Percentiles rank a stretch among this genome's conserved stretches.
These are phyloP conservation scores for Poeciliopsis turneri DNA, from an alignment of 2,797 vertebrate species.

Conservation along the genomic window DNA sequence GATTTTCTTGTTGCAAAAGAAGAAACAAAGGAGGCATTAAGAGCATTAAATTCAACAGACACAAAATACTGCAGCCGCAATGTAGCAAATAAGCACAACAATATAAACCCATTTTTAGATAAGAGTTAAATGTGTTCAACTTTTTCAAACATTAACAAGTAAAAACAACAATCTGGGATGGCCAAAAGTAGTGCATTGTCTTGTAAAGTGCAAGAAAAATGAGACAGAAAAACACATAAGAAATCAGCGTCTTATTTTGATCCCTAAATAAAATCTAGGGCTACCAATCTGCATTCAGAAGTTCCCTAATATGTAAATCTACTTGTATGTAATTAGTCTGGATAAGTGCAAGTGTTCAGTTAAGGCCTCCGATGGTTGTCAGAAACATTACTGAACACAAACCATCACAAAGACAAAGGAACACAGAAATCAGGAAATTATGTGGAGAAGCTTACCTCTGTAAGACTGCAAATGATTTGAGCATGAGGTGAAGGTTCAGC, in stretches of 20 bases:
- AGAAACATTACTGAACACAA: not conserved
- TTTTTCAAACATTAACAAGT: not conserved
- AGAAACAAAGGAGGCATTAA: slow-evolving; percentile 41
- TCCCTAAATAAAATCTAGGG: not conserved
- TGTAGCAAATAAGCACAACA: slow-evolving; percentile 7
- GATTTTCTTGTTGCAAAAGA: slow-evolving; percentile 16
- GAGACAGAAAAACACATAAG: not conserved
- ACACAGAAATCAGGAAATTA: not conserved
- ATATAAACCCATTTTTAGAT: not conserved
- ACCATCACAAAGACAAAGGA: not conserved
- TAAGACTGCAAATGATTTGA: not conserved
- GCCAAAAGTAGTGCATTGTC: not conserved
- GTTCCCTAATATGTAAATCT: not conserved
- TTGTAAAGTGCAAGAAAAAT: not conserved
- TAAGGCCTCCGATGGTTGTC: not conserved
- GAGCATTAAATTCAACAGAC: slow-evolving; percentile 16
- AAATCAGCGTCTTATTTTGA: not conserved
- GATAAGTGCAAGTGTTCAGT: not conserved
- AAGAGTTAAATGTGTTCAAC: not conserved
- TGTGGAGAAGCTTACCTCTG: not conserved
- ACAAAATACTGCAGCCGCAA: slow-evolving; percentile 21
- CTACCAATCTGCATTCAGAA: not conserved
- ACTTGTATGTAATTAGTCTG: not conserved
- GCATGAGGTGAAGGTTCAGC: not conserved
- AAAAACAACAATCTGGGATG: not conserved